Conservation (phyloP, 2,888 invertebrate genomes). For the Thereva nobilitata region DNA sequence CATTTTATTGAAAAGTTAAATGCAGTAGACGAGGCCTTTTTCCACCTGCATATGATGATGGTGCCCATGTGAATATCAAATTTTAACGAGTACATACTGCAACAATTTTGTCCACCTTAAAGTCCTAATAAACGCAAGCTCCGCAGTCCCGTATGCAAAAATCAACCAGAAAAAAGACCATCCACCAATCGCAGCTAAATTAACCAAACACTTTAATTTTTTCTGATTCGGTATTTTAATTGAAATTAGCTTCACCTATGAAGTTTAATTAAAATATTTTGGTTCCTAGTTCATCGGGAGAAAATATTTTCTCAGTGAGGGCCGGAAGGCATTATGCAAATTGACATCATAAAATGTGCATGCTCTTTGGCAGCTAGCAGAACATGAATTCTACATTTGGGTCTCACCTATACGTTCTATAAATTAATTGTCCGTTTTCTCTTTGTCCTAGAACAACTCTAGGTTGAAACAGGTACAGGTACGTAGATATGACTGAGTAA, state of each 20-base stretch:
- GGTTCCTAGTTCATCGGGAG: neutral
- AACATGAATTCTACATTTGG: constrained; percentile 35
- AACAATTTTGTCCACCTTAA: too few relatives aligned
- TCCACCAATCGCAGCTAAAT: too few relatives aligned
- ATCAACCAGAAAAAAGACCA: too few relatives aligned
- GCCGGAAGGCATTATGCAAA: constrained; percentile 28
- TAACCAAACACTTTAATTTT: too few relatives aligned
- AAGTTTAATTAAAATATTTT: constrained; percentile 28
- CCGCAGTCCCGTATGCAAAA: too few relatives aligned
- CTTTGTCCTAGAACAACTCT: constrained; percentile 18
- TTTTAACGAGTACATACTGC: too few relatives aligned
- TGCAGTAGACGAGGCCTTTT: too few relatives aligned
- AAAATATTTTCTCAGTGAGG: constrained; percentile 27
- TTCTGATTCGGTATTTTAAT: too few relatives aligned
- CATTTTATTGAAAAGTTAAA: too few relatives aligned
- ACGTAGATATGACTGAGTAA: constrained; percentile 25
- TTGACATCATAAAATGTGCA: constrained; percentile 31
- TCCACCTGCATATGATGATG: too few relatives aligned
- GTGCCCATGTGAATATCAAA: too few relatives aligned
- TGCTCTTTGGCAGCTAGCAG: constrained; percentile 35
- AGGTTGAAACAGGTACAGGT: constrained; percentile 1
- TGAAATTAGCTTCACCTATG: constrained; percentile 6
- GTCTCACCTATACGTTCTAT: constrained; percentile 33
- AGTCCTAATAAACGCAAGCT: too few relatives aligned
- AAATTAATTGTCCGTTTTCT: constrained; percentile 34